Evolutionary conservation across 2,888 invertebrate species (phyloP), one percentile per base, ranked within the genome.

Genomic region (Mesorhabditis belari): DNA sequence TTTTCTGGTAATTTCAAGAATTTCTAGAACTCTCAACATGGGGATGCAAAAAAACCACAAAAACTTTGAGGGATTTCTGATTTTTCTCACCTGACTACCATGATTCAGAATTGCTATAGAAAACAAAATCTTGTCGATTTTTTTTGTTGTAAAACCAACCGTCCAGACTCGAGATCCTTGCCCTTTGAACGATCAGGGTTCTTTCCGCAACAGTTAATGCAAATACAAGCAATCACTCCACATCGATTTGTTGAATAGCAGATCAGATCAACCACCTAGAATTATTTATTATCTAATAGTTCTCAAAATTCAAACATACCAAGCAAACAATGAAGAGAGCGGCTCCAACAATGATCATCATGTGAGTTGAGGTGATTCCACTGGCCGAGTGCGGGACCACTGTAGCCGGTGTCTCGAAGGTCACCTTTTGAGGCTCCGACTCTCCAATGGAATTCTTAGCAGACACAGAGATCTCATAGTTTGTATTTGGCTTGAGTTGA

Each of bases 381-480:
- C 27, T 54, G 23, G 6, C 25, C 12, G 26, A 19, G 12, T n/a
- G 12, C 24, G 54, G 17, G 25, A 24, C 12, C 12, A n/a, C 24
- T 59, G 51, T 19, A 66, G 69, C 71, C 49, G 71, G 65, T 6
- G 75, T 74, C 27, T 66, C 64, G 58, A 92, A 86, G 81, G 88
- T 87, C 73, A 90, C 86, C 80, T 87, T 86, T 50, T 89, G 88
- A 1, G 90, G 88, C 63, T 87, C 85, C 77, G 92, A 90, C 83
- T 85, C 88, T 61, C 92, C 93, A 67, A 92, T 88, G 25, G 87
- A 84, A 82, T 94, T 94, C 82, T 89, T 89, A 52, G 92, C 93
- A 71, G 87, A 85, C 61, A 93, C 85, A 80, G 90, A 89, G 78
- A 91, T 88, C 79, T 87, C 87, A 85, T 94, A 93, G 70, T 87